Conservation (phyloP, 2,113 vertebrate genomes). For the Lonchura striata region DNA sequence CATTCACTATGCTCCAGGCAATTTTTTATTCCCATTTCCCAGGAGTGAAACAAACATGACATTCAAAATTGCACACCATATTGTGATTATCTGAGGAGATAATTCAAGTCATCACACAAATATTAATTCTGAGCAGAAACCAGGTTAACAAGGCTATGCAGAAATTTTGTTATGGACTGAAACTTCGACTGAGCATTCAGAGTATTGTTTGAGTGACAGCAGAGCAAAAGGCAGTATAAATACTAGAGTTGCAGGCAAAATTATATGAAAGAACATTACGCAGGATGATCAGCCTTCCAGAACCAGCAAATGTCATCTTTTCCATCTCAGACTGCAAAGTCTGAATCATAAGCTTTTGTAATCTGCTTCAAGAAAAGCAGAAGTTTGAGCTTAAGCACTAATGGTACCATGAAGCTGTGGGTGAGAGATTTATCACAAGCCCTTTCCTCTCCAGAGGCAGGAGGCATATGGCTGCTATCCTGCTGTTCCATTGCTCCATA, state of each 20-base stretch:
- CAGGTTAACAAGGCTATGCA: conserved; percentile 17
- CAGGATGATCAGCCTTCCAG: background rate
- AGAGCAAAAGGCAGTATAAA: background rate
- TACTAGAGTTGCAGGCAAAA: background rate
- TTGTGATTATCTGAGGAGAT: conserved; percentile 10
- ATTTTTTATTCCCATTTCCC: conserved; percentile 42
- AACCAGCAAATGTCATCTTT: background rate
- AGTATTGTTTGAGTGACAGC: background rate
- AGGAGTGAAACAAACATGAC: conserved; percentile 17
- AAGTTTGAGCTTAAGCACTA: background rate
- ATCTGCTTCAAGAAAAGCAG: background rate
- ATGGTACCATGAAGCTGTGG: accelerated
- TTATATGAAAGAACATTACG: background rate
- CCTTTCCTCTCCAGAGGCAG: background rate
- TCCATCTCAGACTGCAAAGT: background rate
- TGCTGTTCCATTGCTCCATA: background rate
- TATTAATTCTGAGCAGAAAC: conserved; percentile 32
- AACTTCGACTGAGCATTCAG: background rate
- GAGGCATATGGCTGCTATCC: background rate
- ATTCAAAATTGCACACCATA: conserved; percentile 22
- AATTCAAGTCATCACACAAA: conserved; percentile 4
- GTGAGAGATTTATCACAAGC: accelerated
- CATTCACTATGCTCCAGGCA: background rate
- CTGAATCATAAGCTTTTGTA: background rate
- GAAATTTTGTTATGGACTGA: background rate